Evolutionary conservation across 1,140 invertebrate genomes (phyloP).

Genomic region (Drosophila kepulauana): DNA sequence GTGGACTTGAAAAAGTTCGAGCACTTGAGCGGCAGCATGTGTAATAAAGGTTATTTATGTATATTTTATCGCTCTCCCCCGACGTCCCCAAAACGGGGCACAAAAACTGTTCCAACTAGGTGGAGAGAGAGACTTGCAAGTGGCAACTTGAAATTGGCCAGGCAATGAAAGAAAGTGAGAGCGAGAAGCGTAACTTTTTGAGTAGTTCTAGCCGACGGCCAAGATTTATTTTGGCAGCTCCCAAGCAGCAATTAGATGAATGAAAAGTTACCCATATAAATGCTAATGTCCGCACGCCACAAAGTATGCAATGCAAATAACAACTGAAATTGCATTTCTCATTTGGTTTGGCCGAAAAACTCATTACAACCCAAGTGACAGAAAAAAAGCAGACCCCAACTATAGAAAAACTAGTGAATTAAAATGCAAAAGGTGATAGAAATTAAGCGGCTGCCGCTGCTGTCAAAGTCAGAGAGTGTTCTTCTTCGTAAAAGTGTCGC

Average conservation of each 20-base stretch:
- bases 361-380: constrained; percentile 53
- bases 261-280: constrained; percentile 79
- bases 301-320: constrained; percentile 46
- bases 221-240: constrained; percentile 76
- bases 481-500: constrained; percentile 51
- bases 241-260: constrained; percentile 72
- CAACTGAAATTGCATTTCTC: constrained; percentile 60
- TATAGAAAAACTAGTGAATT: constrained; percentile 52
- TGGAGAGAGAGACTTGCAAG: background rate
- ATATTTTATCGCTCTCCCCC: constrained; percentile 67
- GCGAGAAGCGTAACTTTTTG: constrained; percentile 45
- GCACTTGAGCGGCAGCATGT: constrained; percentile 81
- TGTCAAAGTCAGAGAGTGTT: constrained; percentile 22
- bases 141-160: constrained; percentile 49
- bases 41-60: constrained; percentile 84
- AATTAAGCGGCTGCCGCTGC: constrained; percentile 64
- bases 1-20: constrained; percentile 82
- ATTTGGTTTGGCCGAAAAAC: constrained; percentile 37
- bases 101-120: background rate
- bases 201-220: constrained; percentile 51
- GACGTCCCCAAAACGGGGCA: background rate
- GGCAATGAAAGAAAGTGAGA: background rate
- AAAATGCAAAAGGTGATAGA: constrained; percentile 77
- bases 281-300: constrained; percentile 60
- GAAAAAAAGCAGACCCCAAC: background rate